A percentile compares a stretch with the other conserved stretches of the same genome.
Conservation (phyloP, 1,140 invertebrate species). For the Trissolcus basalis region DNA sequence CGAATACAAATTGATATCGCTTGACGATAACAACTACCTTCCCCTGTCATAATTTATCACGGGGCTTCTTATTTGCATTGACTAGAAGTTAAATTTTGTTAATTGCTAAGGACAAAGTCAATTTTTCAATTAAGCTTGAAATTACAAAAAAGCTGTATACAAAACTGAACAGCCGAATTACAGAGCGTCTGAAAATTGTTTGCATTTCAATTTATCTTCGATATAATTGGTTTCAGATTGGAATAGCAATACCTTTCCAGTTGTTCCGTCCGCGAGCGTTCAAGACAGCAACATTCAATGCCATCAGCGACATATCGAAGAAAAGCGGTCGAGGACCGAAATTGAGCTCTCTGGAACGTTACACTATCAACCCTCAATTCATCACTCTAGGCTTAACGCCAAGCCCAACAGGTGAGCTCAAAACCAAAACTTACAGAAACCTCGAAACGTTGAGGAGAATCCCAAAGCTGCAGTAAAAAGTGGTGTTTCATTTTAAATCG, state of each 20-base stretch:
- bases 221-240: constrained; percentile 75
- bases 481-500: neutral
- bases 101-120: too few relatives aligned
- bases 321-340: constrained; percentile 76
- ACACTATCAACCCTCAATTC: constrained; percentile 82
- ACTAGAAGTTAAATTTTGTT: too few relatives aligned
- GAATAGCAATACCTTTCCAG: constrained; percentile 85
- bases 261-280: constrained; percentile 84
- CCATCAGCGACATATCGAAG: constrained; percentile 79
- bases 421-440: neutral
- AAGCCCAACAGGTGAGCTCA: constrained; percentile 84
- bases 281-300: constrained; percentile 80
- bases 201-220: too few relatives aligned
- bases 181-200: too few relatives aligned
- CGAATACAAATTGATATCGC: too few relatives aligned
- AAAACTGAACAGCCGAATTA: too few relatives aligned
- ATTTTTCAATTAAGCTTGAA: too few relatives aligned
- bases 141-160: too few relatives aligned
- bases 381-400: constrained; percentile 85
- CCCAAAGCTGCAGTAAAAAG: neutral
- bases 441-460: too few relatives aligned
- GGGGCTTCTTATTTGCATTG: too few relatives aligned
- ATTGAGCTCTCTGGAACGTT: constrained; percentile 81
- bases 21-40: too few relatives aligned
- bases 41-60: too few relatives aligned